Evolutionary conservation across 1,140 invertebrate species (phyloP).

Genomic region (Colletes gigas): DNA sequence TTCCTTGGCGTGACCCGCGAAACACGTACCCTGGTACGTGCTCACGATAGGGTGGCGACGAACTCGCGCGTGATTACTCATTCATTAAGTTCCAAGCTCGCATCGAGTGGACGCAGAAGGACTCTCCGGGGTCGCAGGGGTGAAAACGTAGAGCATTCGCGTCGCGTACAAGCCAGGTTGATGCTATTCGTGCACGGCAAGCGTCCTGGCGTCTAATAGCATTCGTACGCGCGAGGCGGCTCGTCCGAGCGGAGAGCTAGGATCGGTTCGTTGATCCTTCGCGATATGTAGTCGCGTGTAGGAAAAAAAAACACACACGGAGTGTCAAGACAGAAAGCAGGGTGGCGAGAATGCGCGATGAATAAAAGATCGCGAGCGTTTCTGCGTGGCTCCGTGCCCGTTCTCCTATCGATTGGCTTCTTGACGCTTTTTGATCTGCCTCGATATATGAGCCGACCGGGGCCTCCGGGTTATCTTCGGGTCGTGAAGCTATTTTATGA

Average conservation of each 20-base stretch:
- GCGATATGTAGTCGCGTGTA: neutral
- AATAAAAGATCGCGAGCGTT: constrained; percentile 47
- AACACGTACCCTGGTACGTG: neutral
- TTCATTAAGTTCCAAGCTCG: neutral
- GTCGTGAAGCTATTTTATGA: constrained; percentile 1
- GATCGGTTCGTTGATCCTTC: neutral
- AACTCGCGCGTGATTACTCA: constrained; percentile 15
- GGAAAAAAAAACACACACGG: neutral
- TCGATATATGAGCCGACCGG: constrained; percentile 5
- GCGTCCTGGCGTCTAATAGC: neutral
- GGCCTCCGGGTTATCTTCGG: constrained; percentile 10
- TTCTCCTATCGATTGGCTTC: constrained; percentile 26
- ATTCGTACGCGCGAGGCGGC: neutral
- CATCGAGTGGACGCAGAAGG: neutral
- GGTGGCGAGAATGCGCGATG: constrained; percentile 14
- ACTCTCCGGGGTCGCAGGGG: neutral
- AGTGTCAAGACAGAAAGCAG: constrained; percentile 4
- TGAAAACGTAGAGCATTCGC: neutral
- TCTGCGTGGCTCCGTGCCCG: neutral
- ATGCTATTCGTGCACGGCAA: neutral
- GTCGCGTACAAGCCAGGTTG: neutral
- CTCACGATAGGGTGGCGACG: too few relatives aligned
- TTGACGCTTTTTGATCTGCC: constrained; percentile 10
- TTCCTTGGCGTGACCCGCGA: neutral
- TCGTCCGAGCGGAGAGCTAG: neutral